Conservation (phyloP, 2,797 vertebrate species). For the Alauda arvensis region DNA sequence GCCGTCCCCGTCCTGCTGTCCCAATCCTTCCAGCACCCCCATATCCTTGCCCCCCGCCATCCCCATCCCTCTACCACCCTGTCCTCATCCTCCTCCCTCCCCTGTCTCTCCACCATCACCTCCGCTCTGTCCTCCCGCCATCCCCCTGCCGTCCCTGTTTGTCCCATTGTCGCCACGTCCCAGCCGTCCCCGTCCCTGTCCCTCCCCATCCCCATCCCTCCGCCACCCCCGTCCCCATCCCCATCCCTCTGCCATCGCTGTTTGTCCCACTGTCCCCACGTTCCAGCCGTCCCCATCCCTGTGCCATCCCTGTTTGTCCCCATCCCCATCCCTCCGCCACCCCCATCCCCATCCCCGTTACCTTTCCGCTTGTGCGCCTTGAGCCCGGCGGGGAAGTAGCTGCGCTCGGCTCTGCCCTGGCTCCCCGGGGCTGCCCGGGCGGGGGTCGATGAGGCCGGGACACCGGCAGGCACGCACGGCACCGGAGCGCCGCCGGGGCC, state of each 20-base stretch:
- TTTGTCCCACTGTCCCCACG: neutral
- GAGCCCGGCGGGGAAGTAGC: slow-evolving; percentile 36
- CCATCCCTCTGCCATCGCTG: neutral
- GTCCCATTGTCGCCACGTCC: neutral
- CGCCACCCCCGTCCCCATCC: too few species aligned
- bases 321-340: fast-evolving
- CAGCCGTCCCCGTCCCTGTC: fast-evolving
- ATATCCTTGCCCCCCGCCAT: too few species aligned
- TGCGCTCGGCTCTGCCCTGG: slow-evolving; percentile 42
- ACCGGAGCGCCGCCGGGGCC: neutral
- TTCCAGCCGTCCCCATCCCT: fast-evolving
- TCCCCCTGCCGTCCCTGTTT: neutral
- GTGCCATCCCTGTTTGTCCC: neutral
- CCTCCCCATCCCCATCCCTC: too few species aligned
- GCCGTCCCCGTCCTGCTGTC: neutral
- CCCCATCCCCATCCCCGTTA: neutral
- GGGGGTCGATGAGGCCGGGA: neutral
- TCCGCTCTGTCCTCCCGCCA: neutral
- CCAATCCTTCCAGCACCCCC: neutral
- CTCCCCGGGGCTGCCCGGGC: slow-evolving; percentile 29
- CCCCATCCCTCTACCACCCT: fast-evolving
- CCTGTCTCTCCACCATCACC: neutral
- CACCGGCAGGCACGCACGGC: neutral
- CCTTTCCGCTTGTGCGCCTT: slow-evolving; percentile 58
- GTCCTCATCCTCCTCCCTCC: neutral